Evolutionary conservation across 2,113 vertebrate species (phyloP), one percentile per base, ranked within the genome.

Genomic region (Motacilla tschutschensis): DNA sequence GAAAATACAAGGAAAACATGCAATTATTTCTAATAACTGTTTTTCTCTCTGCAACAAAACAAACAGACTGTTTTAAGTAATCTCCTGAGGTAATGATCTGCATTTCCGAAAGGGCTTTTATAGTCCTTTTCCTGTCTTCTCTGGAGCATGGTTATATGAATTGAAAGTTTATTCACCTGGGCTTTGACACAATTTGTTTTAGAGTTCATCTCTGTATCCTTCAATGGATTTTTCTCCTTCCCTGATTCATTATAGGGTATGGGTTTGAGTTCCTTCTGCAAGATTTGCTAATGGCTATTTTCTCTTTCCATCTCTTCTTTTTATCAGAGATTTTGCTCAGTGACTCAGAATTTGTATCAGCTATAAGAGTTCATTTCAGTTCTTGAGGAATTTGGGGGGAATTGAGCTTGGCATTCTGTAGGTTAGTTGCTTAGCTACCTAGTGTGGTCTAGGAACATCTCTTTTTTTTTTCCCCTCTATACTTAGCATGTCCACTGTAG

Each of bases 341-440:
- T 71, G 71, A 63, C 40, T 94, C 81, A 76, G 74, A 71, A 55
- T 79, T 92, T 77, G 20, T 70, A 70, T 67, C 64, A 73, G 36
- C 36, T 79, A 1, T 66, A 86, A 79, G 17, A 88, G 71, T 84
- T 86, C 47, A 35, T 64, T 86, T 88, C 58, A 67, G 35, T 77
- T 90, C 44, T 85, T 91, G 78, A 87, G 29, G 60, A 83, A 88
- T 71, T 77, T 79, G 29, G 75, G 62, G 92, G 44, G 5, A 86
- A 77, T 57, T 77, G 40, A 87, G 40, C 54, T 90, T 82, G 65
- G 19, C 38, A 78, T 50, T 87, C 79, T 79, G 60, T 67, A 67
- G 29, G 64, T 92, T 82, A 90, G 81, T 90, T 92, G 79, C 84
- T 90, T 92, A 91, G 83, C 72, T 93, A 88, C 88, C 55, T 86